A percentile compares a stretch with the other conserved stretches of the same genome.
Evolutionary conservation across 2,113 vertebrate species (phyloP).

Genomic region (Morone saxatilis): DNA sequence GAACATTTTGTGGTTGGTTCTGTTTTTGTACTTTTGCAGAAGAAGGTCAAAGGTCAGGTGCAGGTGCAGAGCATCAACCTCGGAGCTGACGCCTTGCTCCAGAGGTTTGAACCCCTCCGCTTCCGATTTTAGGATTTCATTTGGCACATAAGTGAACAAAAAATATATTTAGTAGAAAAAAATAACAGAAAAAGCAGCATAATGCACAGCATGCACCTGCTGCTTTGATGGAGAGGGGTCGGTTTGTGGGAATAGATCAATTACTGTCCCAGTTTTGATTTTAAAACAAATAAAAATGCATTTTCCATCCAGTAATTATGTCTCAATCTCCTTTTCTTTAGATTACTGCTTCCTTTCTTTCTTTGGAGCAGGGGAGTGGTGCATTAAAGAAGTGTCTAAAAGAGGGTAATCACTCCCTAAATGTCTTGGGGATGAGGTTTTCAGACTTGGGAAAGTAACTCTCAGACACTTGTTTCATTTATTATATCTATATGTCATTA

Average conservation of each 20-base stretch:
- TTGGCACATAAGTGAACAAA: background rate
- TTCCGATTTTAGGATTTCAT: constrained; percentile 1
- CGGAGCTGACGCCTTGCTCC: background rate
- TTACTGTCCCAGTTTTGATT: too few species aligned
- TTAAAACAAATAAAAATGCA: too few species aligned
- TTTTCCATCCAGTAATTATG: too few species aligned
- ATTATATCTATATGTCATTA: too few species aligned
- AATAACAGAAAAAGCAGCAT: too few species aligned
- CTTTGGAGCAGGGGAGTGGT: background rate
- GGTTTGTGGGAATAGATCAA: background rate
- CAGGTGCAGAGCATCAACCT: background rate
- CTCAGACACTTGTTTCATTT: too few species aligned
- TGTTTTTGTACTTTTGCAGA: background rate
- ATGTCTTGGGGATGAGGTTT: too few species aligned
- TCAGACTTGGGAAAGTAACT: too few species aligned
- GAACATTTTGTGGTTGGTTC: background rate
- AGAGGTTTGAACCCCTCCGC: background rate
- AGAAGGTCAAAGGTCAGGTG: constrained; percentile 17
- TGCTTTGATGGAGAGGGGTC: background rate
- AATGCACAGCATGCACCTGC: background rate
- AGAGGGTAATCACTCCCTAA: too few species aligned
- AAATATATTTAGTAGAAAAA: background rate
- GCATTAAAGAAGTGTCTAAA: too few species aligned
- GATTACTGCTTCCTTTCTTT: background rate
- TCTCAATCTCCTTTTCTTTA: too few species aligned